Evolutionary conservation across 2,113 vertebrate genomes (phyloP), one percentile per base, ranked within the genome.

Genomic region (Cathartes aura): DNA sequence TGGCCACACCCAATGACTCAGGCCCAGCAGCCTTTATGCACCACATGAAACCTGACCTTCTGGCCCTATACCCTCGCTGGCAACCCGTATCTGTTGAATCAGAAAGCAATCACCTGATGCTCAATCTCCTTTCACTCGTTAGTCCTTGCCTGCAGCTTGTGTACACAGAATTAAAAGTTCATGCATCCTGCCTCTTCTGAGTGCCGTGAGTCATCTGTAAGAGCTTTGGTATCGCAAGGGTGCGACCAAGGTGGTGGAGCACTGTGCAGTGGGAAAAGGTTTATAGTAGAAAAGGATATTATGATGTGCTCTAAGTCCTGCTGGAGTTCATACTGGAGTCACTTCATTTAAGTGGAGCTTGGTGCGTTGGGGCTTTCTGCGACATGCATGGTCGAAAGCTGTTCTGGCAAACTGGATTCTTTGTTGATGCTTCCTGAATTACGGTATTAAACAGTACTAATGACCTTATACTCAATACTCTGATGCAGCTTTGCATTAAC

Each of bases 1-100:
- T 5, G 32, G 36, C 91, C 97, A 48, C 97, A 63, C 97, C 97
- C 96, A 3, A 5, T 97, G 97, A 97, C 95, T 97, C 97, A 95
- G 97, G 42, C 92, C 86, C 58, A 79, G 86, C 82, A 43, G 38
- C 64, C 87, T 84, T 88, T 47, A 67, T 24, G 87, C 85, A 56
- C 74, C 66, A 7, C 66, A 36, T 2, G 82, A 75, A 89, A 82
- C 8, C 36, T 2, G 56, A 83, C 87, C 93, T 94, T 55, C 87
- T 4, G 2, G 62, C 3, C 3, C 0, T 2, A 9, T 8, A 1
- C 52, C 72, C 40, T 55, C 26, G 82, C 89, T 87, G 47, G 91
- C 60, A 75, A 8, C 81, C 56, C 2, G 17, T 87, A 56, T 60
- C 95, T 88, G 82, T 92, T 74, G 94, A 83, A 89, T 71, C 64